Conservation (phyloP, 2,113 vertebrate species). For the Prietella phreatophila region DNA sequence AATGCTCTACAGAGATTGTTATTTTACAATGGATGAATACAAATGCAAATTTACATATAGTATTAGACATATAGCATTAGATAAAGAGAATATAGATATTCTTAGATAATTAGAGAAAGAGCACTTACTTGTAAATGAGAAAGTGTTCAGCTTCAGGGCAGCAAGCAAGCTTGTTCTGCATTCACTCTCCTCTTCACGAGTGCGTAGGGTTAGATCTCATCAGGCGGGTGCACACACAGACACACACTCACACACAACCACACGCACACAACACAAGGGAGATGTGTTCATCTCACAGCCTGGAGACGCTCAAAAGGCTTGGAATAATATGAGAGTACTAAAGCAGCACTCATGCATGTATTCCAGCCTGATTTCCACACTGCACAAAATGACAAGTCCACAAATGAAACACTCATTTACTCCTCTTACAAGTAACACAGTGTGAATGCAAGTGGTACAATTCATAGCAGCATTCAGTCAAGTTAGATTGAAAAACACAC, state of each 20-base stretch:
- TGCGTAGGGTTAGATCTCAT: constrained; percentile 54
- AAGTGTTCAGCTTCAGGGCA: constrained; percentile 21
- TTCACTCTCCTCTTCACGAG: constrained; percentile 33
- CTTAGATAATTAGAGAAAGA: not conserved
- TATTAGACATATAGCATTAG: not conserved
- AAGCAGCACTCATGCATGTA: constrained; percentile 51
- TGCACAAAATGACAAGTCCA: constrained; percentile 38
- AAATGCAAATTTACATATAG: too few species aligned
- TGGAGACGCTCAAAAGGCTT: constrained; percentile 35
- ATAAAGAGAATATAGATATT: not conserved
- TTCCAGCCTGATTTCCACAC: constrained; percentile 44
- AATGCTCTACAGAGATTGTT: not conserved
- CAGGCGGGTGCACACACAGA: constrained; percentile 16
- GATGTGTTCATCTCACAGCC: constrained; percentile 22
- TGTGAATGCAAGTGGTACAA: constrained; percentile 4
- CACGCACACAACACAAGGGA: constrained; percentile 25
- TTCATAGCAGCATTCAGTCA: constrained; percentile 16
- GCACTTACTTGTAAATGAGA: constrained; percentile 36
- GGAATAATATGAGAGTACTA: constrained; percentile 40
- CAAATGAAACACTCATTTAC: constrained; percentile 36
- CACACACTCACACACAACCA: constrained; percentile 44
- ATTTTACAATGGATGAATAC: not conserved
- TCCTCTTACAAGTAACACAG: constrained; percentile 11
- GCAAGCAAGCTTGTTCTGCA: constrained; percentile 13
- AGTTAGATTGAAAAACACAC: not conserved